Evolutionary conservation across 2,888 invertebrate genomes (phyloP), one percentile per base, ranked within the genome.

Genomic region (Pandemis cinnamomeana): DNA sequence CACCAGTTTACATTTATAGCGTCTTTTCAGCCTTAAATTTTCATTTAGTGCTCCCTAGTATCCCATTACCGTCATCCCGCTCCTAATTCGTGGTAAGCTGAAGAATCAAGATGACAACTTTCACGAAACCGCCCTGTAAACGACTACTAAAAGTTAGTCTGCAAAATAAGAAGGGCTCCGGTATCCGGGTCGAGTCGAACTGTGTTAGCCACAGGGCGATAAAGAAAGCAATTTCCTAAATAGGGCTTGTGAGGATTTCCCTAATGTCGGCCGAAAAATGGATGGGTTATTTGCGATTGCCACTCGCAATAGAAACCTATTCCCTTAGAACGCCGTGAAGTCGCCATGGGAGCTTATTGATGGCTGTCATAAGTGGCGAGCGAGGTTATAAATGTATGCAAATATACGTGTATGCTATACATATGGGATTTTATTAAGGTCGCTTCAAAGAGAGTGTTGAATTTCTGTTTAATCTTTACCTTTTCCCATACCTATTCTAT

Each of bases 191-290:
- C 85, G 81, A 78, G 75, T 78, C 81, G 80, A 83, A 80, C 84
- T 81, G 81, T 82, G 83, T 87, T 87, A 87, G 87, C 89, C 90
- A 86, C 88, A 86, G 83, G 85, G 85, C 88, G 90, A 91, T 90
- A 91, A 90, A 89, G 86, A 85, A 90, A 85, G 87, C 91, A 91
- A 91, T 91, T 90, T 91, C 84, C 90, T 90, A 91, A 91, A 91
- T 91, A 91, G 89, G 87, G 84, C 89, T 91, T 88, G 85, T 83
- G 89, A 87, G 91, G 90, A 90, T 90, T 91, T 90, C 87, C 89
- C 87, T 90, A 90, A 91, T 88, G 90, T 89, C 83, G 86, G 86
- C 85, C 88, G 89, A 90, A 90, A 89, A 82, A 76, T 74, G 69
- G 71, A 75, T 71, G 71, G 74, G 74, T 64, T 68, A 71, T 76